Conservation (phyloP, 2,113 vertebrate species). For the Mastomys natalensis region DNA sequence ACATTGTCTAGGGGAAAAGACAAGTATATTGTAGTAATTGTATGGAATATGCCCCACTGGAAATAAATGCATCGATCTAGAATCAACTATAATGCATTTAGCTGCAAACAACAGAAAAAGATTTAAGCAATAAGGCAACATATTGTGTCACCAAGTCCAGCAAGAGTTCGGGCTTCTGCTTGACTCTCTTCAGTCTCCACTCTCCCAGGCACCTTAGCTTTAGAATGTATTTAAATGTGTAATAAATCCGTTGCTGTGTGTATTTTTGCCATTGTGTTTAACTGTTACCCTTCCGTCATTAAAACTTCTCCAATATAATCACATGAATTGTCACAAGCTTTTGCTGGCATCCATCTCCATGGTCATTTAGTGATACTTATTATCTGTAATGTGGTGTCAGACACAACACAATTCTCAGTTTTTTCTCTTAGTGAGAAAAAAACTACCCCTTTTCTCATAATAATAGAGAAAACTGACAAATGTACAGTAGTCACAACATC, state of each 20-base stretch:
- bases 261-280: constrained; percentile 14
- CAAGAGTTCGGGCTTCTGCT: not conserved
- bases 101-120: constrained; percentile 2
- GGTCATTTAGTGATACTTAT: not conserved
- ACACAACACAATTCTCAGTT: not conserved
- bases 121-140: not conserved
- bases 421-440: not conserved
- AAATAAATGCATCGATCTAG: constrained; percentile 36
- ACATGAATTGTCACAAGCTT: not conserved
- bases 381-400: not conserved
- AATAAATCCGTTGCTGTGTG: not conserved
- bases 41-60: not conserved
- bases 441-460: not conserved
- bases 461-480: constrained; percentile 1
- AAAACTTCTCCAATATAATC: constrained; percentile 10
- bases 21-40: constrained; percentile 9
- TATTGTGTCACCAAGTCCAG: constrained; percentile 16
- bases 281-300: not conserved
- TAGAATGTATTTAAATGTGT: constrained; percentile 9
- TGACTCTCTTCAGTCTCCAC: not conserved
- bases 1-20: not conserved
- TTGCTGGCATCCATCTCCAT: not conserved
- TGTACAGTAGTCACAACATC: not conserved
- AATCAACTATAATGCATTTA: constrained; percentile 38
- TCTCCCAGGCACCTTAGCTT: not conserved